Evolutionary conservation across 2,797 vertebrate genomes (phyloP).

Genomic region (Tangara arthus): DNA sequence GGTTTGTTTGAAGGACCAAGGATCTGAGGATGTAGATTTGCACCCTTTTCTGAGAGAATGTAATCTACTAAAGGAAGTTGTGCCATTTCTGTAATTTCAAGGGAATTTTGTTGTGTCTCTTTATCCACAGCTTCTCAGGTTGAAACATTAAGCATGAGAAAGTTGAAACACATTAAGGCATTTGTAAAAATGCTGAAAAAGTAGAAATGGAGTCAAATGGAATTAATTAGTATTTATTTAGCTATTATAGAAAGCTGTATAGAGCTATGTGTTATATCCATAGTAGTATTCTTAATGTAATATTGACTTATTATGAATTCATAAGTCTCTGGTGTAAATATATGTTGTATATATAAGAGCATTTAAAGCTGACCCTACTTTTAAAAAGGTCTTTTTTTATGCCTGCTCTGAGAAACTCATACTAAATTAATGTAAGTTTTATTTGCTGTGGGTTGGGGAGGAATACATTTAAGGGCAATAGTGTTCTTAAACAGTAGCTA

Average conservation of each 20-base stretch:
- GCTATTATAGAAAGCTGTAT: neutral
- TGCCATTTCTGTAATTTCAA: neutral
- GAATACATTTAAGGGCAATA: neutral
- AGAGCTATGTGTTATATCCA: neutral
- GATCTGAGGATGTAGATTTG: neutral
- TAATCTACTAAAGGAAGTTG: neutral
- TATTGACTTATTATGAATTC: neutral
- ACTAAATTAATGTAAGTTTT: neutral
- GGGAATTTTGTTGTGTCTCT: neutral
- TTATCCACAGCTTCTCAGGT: neutral
- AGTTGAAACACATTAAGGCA: neutral
- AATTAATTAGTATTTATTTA: neutral
- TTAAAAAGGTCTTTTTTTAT: neutral
- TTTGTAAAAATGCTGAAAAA: neutral
- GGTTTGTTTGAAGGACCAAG: neutral
- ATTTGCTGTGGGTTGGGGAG: neutral
- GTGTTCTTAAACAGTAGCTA: neutral
- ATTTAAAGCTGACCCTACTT: neutral
- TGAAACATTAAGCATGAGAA: neutral
- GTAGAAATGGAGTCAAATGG: neutral
- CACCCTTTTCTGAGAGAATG: neutral
- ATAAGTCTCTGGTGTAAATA: neutral
- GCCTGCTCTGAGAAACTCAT: neutral
- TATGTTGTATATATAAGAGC: neutral
- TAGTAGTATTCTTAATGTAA: neutral